Evolutionary conservation across 2,113 vertebrate species (phyloP).

Genomic region (Probosciger aterrimus): DNA sequence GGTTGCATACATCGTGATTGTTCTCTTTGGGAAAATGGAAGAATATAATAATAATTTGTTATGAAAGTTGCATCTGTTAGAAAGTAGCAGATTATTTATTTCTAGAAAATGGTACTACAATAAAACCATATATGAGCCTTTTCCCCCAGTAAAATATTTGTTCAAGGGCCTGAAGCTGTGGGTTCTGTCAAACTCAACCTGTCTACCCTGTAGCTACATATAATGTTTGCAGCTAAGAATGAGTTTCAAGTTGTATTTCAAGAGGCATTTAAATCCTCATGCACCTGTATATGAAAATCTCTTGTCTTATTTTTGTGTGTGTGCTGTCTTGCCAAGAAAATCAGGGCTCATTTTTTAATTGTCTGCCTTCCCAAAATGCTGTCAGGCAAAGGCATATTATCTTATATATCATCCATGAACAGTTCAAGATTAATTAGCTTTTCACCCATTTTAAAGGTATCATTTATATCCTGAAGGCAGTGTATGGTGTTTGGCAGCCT

Average conservation of each 20-base stretch:
- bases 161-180: background rate
- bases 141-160: background rate
- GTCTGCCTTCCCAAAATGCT: conserved; percentile 15
- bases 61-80: background rate
- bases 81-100: background rate
- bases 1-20: background rate
- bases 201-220: background rate
- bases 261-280: background rate
- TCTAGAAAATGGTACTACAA: background rate
- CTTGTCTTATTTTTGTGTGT: background rate
- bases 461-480: conserved; percentile 54
- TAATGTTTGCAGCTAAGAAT: background rate
- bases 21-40: background rate
- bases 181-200: background rate
- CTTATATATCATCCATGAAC: conserved; percentile 22
- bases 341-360: background rate
- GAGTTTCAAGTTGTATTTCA: conserved; percentile 20
- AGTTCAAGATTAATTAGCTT: conserved; percentile 68
- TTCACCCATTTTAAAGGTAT: conserved; percentile 54
- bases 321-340: conserved; percentile 30
- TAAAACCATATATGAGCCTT: background rate
- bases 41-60: background rate
- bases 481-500: conserved; percentile 43
- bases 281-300: background rate
- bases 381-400: conserved; percentile 34